Evolutionary conservation across 2,113 vertebrate genomes (phyloP).

Genomic region (Halichoerus grypus): DNA sequence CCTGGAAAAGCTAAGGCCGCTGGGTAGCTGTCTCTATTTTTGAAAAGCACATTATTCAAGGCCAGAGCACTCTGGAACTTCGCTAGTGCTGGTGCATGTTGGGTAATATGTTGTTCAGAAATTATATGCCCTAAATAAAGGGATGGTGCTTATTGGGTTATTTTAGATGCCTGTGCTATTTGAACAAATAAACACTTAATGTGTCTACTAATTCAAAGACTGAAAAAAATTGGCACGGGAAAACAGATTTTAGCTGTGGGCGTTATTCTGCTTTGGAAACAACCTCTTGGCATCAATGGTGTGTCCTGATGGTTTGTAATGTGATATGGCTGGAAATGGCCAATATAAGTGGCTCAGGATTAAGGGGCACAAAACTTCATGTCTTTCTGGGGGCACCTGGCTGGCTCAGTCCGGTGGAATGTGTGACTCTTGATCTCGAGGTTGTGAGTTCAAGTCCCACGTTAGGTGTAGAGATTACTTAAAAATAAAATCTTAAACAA

Average conservation of each 20-base stretch:
- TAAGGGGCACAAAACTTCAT: background rate
- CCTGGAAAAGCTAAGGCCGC: background rate
- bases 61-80: background rate
- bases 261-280: conserved; percentile 54
- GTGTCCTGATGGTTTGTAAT: background rate
- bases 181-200: conserved; percentile 43
- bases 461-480: background rate
- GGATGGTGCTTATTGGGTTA: conserved; percentile 8
- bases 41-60: conserved; percentile 31
- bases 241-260: background rate
- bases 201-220: background rate
- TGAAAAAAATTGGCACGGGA: background rate
- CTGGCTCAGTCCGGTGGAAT: background rate
- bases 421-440: background rate
- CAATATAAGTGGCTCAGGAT: background rate
- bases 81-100: background rate
- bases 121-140: background rate
- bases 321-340: background rate
- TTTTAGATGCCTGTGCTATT: conserved; percentile 25
- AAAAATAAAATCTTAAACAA: background rate
- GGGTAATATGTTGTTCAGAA: background rate
- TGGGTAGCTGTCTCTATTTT: conserved; percentile 8
- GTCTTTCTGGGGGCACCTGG: background rate
- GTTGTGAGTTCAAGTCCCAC: background rate
- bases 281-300: background rate